Evolutionary conservation across 2,888 invertebrate genomes (phyloP).

Genomic region (Atethmia centrago): DNA sequence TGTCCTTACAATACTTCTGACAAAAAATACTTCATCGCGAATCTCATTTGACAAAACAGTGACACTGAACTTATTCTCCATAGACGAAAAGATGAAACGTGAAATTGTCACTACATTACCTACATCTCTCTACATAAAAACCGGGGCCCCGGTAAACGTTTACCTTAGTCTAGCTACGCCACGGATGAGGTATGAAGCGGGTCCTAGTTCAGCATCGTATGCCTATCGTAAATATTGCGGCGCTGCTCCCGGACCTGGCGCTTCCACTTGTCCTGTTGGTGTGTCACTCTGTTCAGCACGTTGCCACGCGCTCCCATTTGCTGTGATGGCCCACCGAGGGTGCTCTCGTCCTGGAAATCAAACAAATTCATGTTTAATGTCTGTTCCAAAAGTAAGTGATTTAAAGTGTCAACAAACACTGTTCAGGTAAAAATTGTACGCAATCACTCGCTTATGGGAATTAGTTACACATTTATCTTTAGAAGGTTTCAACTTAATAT

Average conservation of each 20-base stretch:
- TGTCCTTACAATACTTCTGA: not conserved
- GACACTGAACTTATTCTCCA: not conserved
- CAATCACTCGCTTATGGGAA: not conserved
- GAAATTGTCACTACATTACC: not conserved
- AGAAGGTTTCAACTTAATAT: not conserved
- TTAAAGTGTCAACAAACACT: not conserved
- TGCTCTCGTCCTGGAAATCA: slow-evolving; percentile 91
- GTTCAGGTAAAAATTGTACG: not conserved
- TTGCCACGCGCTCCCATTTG: slow-evolving; percentile 94
- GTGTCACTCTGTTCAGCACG: slow-evolving; percentile 98
- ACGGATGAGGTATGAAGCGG: slow-evolving; percentile 37
- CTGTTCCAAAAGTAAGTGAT: not conserved
- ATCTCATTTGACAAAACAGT: not conserved
- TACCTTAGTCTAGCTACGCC: slow-evolving; percentile 28
- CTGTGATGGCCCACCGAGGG: slow-evolving; percentile 92
- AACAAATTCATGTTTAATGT: not conserved
- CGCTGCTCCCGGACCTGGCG: slow-evolving; percentile 98
- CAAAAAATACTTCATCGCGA: not conserved
- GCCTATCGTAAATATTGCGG: slow-evolving; percentile 98
- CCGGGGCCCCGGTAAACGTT: slow-evolving; percentile 26
- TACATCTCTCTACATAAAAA: not conserved
- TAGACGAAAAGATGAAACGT: not conserved
- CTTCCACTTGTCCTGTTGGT: slow-evolving; percentile 99
- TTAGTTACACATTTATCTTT: not conserved
- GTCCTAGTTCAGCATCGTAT: slow-evolving; percentile 98